Conservation (phyloP, 2,113 vertebrate genomes). For the Strigops habroptila region DNA sequence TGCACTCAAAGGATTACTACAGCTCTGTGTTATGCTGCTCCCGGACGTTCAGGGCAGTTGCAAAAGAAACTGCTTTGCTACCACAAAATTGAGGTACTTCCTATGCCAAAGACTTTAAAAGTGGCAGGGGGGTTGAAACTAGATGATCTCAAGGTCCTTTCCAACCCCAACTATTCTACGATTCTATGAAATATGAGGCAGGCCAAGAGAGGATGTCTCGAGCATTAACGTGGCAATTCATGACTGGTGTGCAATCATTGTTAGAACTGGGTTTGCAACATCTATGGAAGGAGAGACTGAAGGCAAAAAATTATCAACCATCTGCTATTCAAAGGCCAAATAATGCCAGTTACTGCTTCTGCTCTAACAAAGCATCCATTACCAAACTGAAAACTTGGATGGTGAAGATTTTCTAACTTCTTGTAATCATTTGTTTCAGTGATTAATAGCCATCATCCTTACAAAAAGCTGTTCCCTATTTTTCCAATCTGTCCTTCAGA, state of each 20-base stretch:
- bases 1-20: not conserved
- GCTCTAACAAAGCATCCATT: not conserved
- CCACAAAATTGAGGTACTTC: not conserved
- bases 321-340: not conserved
- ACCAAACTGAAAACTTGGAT: not conserved
- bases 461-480: slow-evolving; percentile 3
- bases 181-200: not conserved
- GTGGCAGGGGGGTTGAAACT: no score
- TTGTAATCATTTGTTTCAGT: not conserved
- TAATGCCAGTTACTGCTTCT: not conserved
- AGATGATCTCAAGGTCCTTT: no score
- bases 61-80: not conserved
- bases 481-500: not conserved
- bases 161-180: no score
- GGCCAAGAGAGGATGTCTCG: not conserved
- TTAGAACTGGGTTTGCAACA: not conserved
- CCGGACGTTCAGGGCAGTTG: not conserved
- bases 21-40: not conserved
- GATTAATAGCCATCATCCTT: slow-evolving; percentile 13
- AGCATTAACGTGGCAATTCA: not conserved
- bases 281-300: not conserved
- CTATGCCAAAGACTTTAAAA: not conserved
- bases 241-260: fast-evolving
- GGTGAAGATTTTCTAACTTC: not conserved
- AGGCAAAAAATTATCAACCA: not conserved